Base-by-base conservation (phyloP, 2,888 invertebrate genomes). In the Cheilosia urbana region DNA sequence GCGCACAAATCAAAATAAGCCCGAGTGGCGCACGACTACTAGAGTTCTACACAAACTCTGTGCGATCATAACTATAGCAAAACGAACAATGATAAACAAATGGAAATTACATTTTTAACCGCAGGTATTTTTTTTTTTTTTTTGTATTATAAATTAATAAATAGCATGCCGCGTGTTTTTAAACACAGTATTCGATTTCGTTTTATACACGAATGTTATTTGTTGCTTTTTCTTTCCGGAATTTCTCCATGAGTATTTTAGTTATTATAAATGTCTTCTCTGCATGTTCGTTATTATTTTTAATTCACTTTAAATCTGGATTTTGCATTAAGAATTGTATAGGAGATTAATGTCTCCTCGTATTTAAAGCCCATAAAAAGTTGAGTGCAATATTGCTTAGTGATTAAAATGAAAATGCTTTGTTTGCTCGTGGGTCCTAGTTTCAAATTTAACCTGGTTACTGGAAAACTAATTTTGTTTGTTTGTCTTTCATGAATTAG, bases 321-420 rank as follows among this genome's bases (percentile, higher is more conserved):
- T 42, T 24, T 60, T 37, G 19, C 34, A 34, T 47, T 34, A 47
- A 37, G 45, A 17, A 53, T 53, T 51, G n/a, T 66, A 53, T 40
- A n/a, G 51, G 45, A 45, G 42, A 57, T 27, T 45, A 15, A 21
- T 51, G 34, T 47, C n/a, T 45, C 34, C 13, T 34, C n/a, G n/a
- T 47, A 27, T 55, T 68, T 21, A 6, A 34, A 27, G 66, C 42
- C 40, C 21, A 34, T 24, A 15, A 40, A 47, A 45, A 24, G 21
- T 47, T 57, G 7, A 21, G 69, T 69, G 69, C 69, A 69, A 55
- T 69, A 45, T 69, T 57, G 13, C 47, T 57, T 19, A 57, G 9
- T 34, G 57, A 45, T 37, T 69, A 21, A 40, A 53, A 27, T 51
- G 30, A 42, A 21, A 69, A 45, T 3, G 27, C 13, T 45, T 34